Evolutionary conservation across 2,113 vertebrate genomes (phyloP), one percentile per base, ranked within the genome.

Genomic region (Nyctereutes procyonoides): DNA sequence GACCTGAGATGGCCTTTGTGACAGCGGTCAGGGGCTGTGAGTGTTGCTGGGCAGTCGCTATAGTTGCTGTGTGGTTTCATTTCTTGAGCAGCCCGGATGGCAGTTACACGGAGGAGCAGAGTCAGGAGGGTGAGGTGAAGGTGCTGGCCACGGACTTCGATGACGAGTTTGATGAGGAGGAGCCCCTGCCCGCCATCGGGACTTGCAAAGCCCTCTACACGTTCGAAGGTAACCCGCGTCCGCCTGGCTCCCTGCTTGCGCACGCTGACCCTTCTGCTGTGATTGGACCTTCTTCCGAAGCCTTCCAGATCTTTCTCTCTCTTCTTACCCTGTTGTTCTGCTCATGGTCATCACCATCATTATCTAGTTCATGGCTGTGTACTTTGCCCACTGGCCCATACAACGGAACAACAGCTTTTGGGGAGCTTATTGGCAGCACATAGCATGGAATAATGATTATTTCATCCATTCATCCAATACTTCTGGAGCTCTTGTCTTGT

Each of bases 51-150:
- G 86, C 93, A 35, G 97, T 98, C 8, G 99, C 99, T 99, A 99
- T 99, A 99, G 99, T 99, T 98, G 98, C 98, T 94, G 93, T 97
- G 94, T 98, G 96, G 97, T 96, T 99, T 98, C 98, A 98, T 99
- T 97, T 99, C 99, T 99, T 99, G 99, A 99, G 99, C 99, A 99
- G 99, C 99, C 99, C 99, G 13, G 99, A 99, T 99, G 99, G 99
- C 98, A 99, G 99, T 99, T 99, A 99, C 98, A 99, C 99, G 24
- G 99, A 99, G 98, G 99, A 99, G 97, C 99, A 99, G 94, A 99
- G 99, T 96, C 99, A 99, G 98, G 99, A 99, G 99, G 99, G 98
- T 96, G 99, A 99, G 98, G 98, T 99, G 97, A 99, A 99, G 98
- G 98, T 98, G 96, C 99, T 98, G 71, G 98, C 99, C 71, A 98